Percentiles rank a stretch among this genome's conserved stretches.
These are phyloP conservation scores for Eupithecia vulgata DNA, from an alignment of 2,888 invertebrate genomes.

Conservation along the genomic window DNA sequence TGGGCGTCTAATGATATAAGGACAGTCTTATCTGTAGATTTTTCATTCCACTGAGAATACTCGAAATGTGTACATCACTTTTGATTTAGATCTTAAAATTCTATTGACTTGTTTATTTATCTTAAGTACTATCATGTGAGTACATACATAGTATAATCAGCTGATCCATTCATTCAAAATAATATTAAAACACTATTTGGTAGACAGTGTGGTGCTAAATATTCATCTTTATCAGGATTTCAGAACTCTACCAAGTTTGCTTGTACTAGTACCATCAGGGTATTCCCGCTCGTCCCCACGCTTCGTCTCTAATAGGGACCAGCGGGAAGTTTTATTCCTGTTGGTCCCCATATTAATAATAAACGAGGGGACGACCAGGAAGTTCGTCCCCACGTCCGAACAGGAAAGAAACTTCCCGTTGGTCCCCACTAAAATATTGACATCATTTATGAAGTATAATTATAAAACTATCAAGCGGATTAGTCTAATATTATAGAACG, in stretches of 20 bases:
- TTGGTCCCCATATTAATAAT: too few species aligned
- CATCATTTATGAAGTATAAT: too few species aligned
- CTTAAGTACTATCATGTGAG: conserved; percentile 9
- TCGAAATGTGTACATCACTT: conserved; percentile 44
- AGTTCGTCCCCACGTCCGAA: too few species aligned
- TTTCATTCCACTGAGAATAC: conserved; percentile 53
- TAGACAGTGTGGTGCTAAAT: neutral
- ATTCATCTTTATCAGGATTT: neutral
- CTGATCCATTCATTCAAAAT: neutral
- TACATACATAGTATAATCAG: neutral
- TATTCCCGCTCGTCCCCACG: too few species aligned
- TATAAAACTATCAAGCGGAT: too few species aligned
- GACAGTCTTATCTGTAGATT: conserved; percentile 52
- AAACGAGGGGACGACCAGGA: too few species aligned
- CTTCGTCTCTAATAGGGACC: too few species aligned
- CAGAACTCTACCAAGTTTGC: neutral
- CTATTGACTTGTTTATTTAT: conserved; percentile 8
- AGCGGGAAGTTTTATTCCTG: too few species aligned
- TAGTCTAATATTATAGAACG: too few species aligned
- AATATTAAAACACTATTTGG: neutral
- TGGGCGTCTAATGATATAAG: conserved; percentile 54
- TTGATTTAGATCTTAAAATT: conserved; percentile 17
- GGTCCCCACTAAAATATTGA: too few species aligned
- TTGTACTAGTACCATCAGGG: neutral
- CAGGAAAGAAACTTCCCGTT: too few species aligned